Percentiles rank a stretch among this genome's conserved stretches.
Conservation (phyloP, 1,140 invertebrate species). For the Gryon sp. region DNA sequence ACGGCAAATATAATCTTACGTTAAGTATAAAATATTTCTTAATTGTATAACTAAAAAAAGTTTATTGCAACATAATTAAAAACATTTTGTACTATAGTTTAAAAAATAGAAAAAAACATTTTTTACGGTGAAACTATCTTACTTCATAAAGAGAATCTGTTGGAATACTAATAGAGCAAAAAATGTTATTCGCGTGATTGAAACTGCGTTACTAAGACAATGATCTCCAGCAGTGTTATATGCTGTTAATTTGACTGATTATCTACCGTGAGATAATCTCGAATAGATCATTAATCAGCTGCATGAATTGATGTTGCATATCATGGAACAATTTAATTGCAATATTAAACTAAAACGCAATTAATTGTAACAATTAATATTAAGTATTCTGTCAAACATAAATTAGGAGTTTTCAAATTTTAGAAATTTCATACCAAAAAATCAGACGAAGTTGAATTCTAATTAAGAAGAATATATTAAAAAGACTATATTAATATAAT, state of each 20-base stretch:
- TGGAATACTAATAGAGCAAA: too few species aligned
- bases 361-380: conserved; percentile 65
- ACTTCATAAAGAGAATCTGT: too few species aligned
- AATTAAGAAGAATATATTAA: too few species aligned
- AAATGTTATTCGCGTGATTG: background rate
- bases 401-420: background rate
- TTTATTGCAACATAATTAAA: too few species aligned
- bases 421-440: background rate
- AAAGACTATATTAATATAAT: too few species aligned
- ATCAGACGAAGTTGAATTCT: background rate
- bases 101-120: too few species aligned
- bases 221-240: too few species aligned
- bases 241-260: conserved; percentile 44
- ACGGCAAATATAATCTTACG: too few species aligned
- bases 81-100: too few species aligned
- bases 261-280: conserved; percentile 61
- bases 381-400: background rate
- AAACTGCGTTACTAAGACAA: conserved; percentile 5
- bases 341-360: conserved; percentile 65
- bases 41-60: too few species aligned
- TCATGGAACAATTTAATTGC: conserved; percentile 56
- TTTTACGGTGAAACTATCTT: too few species aligned
- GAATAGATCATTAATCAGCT: conserved; percentile 56
- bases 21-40: too few species aligned
- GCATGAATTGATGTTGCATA: conserved; percentile 45